Evolutionary conservation across 2,113 vertebrate species (phyloP).

Genomic region (Gymnogyps californianus): DNA sequence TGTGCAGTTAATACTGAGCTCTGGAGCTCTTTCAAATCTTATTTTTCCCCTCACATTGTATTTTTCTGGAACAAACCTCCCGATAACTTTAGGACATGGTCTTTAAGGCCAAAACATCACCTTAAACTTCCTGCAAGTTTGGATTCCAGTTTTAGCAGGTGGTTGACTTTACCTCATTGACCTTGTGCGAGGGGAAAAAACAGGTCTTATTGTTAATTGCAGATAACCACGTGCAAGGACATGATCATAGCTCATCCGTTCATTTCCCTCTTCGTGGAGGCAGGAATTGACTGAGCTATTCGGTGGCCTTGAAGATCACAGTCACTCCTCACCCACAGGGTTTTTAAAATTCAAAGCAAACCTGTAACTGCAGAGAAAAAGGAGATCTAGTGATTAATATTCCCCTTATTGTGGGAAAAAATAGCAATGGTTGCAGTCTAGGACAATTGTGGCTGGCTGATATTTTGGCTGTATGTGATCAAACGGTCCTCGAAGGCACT

Average conservation of each 20-base stretch:
- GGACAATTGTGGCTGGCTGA: neutral
- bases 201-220: neutral
- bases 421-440: neutral
- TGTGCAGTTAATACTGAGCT: constrained; percentile 57
- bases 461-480: neutral
- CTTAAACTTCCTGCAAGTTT: constrained; percentile 38
- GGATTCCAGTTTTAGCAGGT: neutral
- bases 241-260: neutral
- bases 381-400: neutral
- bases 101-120: constrained; percentile 15
- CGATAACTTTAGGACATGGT: constrained; percentile 6
- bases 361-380: neutral
- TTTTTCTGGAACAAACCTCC: constrained; percentile 64
- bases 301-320: neutral
- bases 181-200: neutral
- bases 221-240: neutral
- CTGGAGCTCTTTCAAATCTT: constrained; percentile 53
- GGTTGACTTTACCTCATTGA: neutral
- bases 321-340: neutral
- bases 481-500: neutral
- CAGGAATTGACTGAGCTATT: neutral
- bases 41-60: constrained; percentile 54
- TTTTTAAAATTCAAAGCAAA: neutral
- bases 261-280: neutral
- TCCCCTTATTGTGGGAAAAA: neutral